These are phyloP conservation scores for Polyodon spathula DNA, from an alignment of 2,113 vertebrate species.

Conservation along the genomic window DNA sequence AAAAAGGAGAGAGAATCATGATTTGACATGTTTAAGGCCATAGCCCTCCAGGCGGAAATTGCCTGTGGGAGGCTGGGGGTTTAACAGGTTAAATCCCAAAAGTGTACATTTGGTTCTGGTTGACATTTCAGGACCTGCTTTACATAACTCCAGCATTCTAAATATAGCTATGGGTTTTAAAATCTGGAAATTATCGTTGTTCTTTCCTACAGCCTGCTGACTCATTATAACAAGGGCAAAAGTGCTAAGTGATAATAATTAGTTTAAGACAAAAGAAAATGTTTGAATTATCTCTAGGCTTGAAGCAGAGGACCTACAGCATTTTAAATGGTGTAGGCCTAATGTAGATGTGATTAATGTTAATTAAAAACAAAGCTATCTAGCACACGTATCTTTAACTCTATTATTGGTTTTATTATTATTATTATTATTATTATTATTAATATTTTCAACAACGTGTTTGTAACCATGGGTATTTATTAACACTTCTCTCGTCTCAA, in stretches of 20 bases:
- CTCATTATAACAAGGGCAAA: background rate
- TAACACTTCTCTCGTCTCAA: no score
- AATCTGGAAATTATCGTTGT: background rate
- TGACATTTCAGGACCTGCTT: background rate
- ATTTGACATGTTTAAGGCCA: background rate
- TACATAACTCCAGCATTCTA: background rate
- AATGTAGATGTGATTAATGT: no score
- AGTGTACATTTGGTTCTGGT: background rate
- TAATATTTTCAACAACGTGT: no score
- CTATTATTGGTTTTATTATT: no score
- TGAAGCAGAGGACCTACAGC: background rate
- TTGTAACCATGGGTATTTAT: no score
- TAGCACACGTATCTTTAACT: no score
- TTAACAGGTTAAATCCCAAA: no score
- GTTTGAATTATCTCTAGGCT: slow-evolving; percentile 3
- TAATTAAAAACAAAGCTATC: no score
- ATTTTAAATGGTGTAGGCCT: background rate
- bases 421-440: no score
- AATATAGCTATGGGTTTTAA: background rate
- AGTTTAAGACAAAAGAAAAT: slow-evolving; percentile 5
- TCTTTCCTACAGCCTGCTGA: background rate
- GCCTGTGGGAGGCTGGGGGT: no score
- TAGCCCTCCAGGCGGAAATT: no score
- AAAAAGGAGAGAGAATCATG: background rate
- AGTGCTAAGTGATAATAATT: slow-evolving; percentile 11